Evolutionary conservation across 2,113 vertebrate genomes (phyloP).

Genomic region (Athene noctua): DNA sequence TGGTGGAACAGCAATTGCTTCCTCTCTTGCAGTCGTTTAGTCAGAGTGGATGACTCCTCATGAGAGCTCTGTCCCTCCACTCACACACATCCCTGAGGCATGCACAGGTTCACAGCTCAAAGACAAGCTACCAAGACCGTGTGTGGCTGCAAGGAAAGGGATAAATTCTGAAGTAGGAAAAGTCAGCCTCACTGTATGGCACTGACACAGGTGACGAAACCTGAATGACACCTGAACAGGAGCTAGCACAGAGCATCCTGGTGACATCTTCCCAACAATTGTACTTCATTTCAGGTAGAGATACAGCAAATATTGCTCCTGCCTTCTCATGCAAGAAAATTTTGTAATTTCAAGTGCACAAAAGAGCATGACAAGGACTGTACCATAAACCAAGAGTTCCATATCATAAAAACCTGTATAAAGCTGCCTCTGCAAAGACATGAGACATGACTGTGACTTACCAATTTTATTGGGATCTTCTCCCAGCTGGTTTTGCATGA

Average conservation of each 20-base stretch:
- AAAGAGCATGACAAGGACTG: background rate
- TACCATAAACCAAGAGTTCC: background rate
- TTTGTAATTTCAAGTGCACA: rapidly evolving
- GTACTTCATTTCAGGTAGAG: background rate
- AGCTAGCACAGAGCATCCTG: background rate
- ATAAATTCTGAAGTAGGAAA: background rate
- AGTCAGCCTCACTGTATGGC: background rate
- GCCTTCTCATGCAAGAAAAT: background rate
- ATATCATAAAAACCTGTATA: rapidly evolving
- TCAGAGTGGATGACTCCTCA: background rate
- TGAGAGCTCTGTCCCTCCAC: background rate
- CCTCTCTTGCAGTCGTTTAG: background rate
- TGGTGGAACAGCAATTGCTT: background rate
- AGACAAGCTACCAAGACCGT: background rate
- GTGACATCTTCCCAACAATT: background rate
- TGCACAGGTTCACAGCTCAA: background rate
- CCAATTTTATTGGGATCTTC: slow-evolving; percentile 88
- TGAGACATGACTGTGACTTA: background rate
- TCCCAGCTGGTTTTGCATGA: slow-evolving; percentile 80
- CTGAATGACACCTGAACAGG: background rate
- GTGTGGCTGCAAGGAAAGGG: background rate
- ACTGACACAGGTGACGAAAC: background rate
- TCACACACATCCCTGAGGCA: background rate
- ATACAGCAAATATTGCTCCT: background rate
- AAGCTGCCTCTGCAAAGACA: background rate